These are phyloP conservation scores for Macrosiphum euphorbiae DNA, from an alignment of 2,888 invertebrate genomes.

Conservation along the genomic window DNA sequence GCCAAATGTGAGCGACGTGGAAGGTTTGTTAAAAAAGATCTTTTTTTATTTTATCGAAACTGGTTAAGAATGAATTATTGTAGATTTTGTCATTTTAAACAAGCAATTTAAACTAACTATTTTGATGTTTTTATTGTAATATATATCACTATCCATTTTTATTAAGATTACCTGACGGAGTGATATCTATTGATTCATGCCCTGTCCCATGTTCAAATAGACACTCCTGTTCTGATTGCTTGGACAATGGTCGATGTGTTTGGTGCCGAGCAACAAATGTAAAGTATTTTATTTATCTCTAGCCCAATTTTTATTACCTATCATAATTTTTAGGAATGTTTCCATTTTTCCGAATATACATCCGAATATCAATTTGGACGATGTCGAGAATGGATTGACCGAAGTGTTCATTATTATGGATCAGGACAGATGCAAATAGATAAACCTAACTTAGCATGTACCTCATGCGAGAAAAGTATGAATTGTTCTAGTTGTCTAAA, in stretches of 20 bases:
- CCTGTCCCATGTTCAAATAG: slow-evolving; percentile 86
- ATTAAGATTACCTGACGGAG: slow-evolving; percentile 55
- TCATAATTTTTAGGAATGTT: slow-evolving; percentile 78
- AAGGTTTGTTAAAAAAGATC: slow-evolving; percentile 69
- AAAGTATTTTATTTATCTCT: slow-evolving; percentile 42
- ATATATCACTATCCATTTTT: background rate
- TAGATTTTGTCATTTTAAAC: background rate
- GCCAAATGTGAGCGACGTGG: slow-evolving; percentile 88
- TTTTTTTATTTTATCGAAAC: slow-evolving; percentile 22
- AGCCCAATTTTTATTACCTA: background rate
- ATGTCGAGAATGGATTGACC: slow-evolving; percentile 94
- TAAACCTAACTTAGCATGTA: slow-evolving; percentile 73
- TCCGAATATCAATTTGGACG: slow-evolving; percentile 94
- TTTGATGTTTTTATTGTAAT: background rate
- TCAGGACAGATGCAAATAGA: slow-evolving; percentile 49
- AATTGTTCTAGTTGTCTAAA: slow-evolving; percentile 86
- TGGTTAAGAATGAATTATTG: background rate
- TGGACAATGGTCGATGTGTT: slow-evolving; percentile 91
- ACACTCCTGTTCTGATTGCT: slow-evolving; percentile 83
- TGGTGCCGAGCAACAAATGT: slow-evolving; percentile 91
- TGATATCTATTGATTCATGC: slow-evolving; percentile 74
- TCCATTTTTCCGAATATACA: slow-evolving; percentile 95
- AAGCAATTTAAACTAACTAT: background rate
- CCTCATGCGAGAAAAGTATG: slow-evolving; percentile 81
- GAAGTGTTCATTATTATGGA: slow-evolving; percentile 69